Base-by-base conservation (phyloP, 2,797 vertebrate genomes). In the Pampus argenteus region DNA sequence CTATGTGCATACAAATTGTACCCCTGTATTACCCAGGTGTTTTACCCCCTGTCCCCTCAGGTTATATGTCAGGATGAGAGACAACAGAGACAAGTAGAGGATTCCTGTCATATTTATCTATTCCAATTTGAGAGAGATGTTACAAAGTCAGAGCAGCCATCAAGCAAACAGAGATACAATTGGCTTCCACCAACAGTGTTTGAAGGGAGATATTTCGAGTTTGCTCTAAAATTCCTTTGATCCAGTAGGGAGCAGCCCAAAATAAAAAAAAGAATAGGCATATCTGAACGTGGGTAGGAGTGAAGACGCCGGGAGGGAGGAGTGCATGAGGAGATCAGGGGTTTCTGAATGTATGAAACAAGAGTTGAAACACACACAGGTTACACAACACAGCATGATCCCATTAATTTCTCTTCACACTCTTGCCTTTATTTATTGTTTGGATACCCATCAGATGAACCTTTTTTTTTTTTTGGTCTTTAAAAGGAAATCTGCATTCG, bases 211-310 rank as follows among this genome's bases (percentile, higher is more conserved):
- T 89, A 89, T 90, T 90, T 90, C 82, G 64, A 89, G 84, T 72
- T 52, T 77, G 69, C 80, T 89, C 79, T 60, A 85, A 87, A 81
- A 89, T 91, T 84, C 85, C 59, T 91, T 91, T 91, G 87, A 91
- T 91, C 79, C 78, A 2, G 60, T 73, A 22, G 10, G 70, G 59
- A 88, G 77, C 63, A 66, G 71, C 66, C 61, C 54, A 58, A 83
- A 86, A 83, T 61, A 78, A 78, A 75, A 74, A 38, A 34, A 8
- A 44, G 68, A 58, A 34, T 28, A 66, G 40, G 57, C 57, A 77
- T 72, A 63, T 77, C 66, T 50, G 74, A 85, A 72, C 2, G 9
- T 42, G 40, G 57, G 47, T 40, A 26, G 59, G 42, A 62, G 49
- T 60, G 78, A 62, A 67, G 47, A 57, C 5, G 11, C 60, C 52